Evolutionary conservation across 92 coral and sea anemone species (phyloP).

Genomic region (Phenganax subtilis): DNA sequence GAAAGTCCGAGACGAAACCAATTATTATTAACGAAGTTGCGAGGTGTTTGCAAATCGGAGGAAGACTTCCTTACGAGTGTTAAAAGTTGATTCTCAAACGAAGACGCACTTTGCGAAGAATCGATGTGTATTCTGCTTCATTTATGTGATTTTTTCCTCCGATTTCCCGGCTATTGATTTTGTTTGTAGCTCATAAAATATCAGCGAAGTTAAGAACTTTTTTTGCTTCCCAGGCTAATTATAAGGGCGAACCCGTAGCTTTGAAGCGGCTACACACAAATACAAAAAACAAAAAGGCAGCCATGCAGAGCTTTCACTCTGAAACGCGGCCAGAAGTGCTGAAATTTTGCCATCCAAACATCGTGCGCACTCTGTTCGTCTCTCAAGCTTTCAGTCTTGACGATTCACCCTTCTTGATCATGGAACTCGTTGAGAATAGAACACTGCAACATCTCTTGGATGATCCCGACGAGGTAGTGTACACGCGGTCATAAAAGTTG

Average conservation of each 20-base stretch:
- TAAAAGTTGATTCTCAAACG: no score
- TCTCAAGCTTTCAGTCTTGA: slow-evolving; percentile 61
- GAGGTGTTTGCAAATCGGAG: no score
- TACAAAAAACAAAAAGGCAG: slow-evolving; percentile 90
- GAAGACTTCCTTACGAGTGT: no score
- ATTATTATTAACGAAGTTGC: no score
- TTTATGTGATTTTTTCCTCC: no score
- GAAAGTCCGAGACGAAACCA: no score
- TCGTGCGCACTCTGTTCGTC: slow-evolving; percentile 65
- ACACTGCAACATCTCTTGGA: slow-evolving; percentile 76
- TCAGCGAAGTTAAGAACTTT: no score
- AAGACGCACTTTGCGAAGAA: no score
- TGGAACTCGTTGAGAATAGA: slow-evolving; percentile 81
- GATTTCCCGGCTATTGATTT: no score
- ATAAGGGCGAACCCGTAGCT: slow-evolving; percentile 68
- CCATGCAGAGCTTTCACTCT: slow-evolving; percentile 90
- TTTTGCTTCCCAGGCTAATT: slow-evolving; percentile 57
- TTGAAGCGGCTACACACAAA: slow-evolving; percentile 84
- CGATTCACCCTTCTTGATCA: slow-evolving; percentile 81
- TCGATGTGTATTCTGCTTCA: no score
- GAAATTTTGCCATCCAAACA: slow-evolving; percentile 71
- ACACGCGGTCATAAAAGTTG: no score
- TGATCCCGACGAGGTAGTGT: slow-evolving; percentile 53
- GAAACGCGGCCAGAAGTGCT: slow-evolving; percentile 78
- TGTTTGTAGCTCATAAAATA: no score